A percentile compares a stretch with the other conserved stretches of the same genome.
Evolutionary conservation across 2,797 vertebrate species (phyloP).

Genomic region (Catharus ustulatus): DNA sequence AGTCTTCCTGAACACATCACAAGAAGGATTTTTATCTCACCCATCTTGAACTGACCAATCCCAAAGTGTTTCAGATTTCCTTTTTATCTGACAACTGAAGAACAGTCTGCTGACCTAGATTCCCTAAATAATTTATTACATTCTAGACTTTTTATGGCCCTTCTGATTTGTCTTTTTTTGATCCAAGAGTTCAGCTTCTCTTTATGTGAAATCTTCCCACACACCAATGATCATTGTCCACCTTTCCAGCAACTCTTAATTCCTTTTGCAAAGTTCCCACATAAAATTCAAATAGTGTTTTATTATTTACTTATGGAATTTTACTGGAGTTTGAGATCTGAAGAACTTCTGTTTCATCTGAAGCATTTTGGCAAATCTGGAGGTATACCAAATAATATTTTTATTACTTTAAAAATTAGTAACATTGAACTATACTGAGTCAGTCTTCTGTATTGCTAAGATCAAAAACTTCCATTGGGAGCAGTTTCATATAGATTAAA

Average conservation of each 20-base stretch:
- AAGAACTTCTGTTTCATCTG: background rate
- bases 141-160: background rate
- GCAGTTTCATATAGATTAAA: constrained; percentile 6
- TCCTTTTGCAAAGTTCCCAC: background rate
- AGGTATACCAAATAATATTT: background rate
- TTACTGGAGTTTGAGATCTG: background rate
- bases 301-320: background rate
- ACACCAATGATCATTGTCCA: background rate
- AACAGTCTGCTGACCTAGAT: constrained; percentile 1
- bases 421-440: background rate
- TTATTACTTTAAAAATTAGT: constrained; percentile 19
- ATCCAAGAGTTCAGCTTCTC: background rate
- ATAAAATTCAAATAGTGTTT: background rate
- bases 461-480: background rate
- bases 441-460: background rate
- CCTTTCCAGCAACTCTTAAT: background rate
- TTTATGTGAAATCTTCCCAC: background rate
- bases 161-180: constrained; percentile 11
- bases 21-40: background rate
- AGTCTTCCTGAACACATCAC: background rate
- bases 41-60: background rate
- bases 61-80: background rate
- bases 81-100: background rate
- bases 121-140: constrained; percentile 30
- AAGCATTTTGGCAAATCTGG: background rate